These are phyloP conservation scores for Andrena cerasifolii DNA, from an alignment of 1,140 invertebrate species.

Conservation along the genomic window DNA sequence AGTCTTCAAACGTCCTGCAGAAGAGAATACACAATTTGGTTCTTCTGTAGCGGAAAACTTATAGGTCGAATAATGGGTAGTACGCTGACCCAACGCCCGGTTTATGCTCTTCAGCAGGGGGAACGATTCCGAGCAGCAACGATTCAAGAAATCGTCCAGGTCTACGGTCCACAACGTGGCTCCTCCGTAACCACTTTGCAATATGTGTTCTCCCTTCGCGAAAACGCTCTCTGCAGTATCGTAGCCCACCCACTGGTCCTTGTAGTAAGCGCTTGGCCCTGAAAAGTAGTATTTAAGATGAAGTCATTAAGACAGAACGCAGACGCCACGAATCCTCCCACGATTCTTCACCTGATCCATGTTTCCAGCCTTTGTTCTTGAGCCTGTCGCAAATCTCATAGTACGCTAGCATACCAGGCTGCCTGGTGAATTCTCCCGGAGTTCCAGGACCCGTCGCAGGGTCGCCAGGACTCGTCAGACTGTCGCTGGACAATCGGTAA, in stretches of 20 bases:
- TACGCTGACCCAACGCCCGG: slow-evolving; percentile 84
- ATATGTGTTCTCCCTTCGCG: slow-evolving; percentile 90
- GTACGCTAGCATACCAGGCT: slow-evolving; percentile 94
- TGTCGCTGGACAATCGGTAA: slow-evolving; percentile 86
- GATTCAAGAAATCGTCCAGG: slow-evolving; percentile 93
- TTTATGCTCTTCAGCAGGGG: slow-evolving; percentile 90
- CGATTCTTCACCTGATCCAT: slow-evolving; percentile 60
- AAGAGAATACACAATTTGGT: neutral
- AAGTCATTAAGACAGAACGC: no score
- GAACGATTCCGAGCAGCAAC: slow-evolving; percentile 89
- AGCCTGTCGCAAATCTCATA: slow-evolving; percentile 94
- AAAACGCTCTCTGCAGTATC: slow-evolving; percentile 90
- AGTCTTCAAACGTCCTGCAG: slow-evolving; percentile 82
- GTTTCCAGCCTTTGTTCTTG: slow-evolving; percentile 77
- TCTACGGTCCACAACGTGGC: slow-evolving; percentile 95
- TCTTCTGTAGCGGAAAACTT: neutral
- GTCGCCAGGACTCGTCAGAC: slow-evolving; percentile 80
- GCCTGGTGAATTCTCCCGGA: slow-evolving; percentile 91
- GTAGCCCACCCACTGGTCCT: slow-evolving; percentile 95
- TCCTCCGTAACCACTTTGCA: slow-evolving; percentile 88
- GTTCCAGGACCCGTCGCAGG: slow-evolving; percentile 87
- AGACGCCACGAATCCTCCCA: neutral
- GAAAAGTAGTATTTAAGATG: slow-evolving; percentile 22
- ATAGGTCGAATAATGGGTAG: neutral
- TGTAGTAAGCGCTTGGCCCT: slow-evolving; percentile 91